Evolutionary conservation across 2,113 vertebrate genomes (phyloP).

Genomic region (Phasianus colchicus): DNA sequence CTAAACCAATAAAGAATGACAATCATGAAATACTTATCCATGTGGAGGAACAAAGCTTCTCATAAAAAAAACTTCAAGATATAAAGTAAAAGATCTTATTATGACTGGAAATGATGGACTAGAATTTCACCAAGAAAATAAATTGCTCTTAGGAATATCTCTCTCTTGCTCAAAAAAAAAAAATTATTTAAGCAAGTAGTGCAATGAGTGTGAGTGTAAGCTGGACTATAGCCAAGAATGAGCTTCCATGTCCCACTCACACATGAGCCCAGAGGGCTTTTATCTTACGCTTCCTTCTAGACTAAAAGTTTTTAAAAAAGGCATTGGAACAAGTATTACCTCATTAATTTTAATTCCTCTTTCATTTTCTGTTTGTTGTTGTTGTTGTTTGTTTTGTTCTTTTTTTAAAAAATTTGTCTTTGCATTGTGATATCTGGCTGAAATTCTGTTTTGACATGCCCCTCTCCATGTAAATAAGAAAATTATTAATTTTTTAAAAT

Average conservation of each 20-base stretch:
- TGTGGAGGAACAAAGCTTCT: slow-evolving; percentile 26
- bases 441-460: background rate
- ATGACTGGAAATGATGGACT: background rate
- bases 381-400: background rate
- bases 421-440: background rate
- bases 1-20: slow-evolving; percentile 71
- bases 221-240: background rate
- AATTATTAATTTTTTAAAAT: background rate
- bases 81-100: slow-evolving; percentile 36
- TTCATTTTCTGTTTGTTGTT: background rate
- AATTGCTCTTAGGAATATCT: background rate
- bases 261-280: background rate
- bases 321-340: background rate
- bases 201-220: background rate
- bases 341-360: background rate
- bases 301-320: slow-evolving; percentile 33
- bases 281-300: background rate
- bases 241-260: background rate
- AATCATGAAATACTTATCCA: slow-evolving; percentile 36
- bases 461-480: background rate
- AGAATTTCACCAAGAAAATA: background rate
- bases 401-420: no score
- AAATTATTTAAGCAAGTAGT: background rate
- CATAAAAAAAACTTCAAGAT: slow-evolving; percentile 29
- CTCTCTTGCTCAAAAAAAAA: background rate